Conservation (phyloP, 2,113 vertebrate species). For the Micromys minutus region DNA sequence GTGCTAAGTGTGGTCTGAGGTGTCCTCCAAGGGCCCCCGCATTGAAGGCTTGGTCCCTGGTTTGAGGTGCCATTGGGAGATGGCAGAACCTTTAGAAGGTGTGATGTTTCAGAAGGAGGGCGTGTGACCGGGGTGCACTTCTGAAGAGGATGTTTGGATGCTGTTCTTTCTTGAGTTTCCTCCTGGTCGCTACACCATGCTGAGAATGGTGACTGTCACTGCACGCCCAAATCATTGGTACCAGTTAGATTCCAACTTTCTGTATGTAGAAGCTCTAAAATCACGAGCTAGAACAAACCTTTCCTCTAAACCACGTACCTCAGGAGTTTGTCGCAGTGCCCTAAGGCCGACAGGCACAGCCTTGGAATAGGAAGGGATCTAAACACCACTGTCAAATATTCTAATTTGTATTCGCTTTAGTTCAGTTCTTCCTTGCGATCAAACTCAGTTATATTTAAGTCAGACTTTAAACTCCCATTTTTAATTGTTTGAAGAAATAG, state of each 20-base stretch:
- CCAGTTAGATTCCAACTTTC: too few relatives aligned
- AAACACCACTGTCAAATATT: not conserved
- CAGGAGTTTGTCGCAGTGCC: not conserved
- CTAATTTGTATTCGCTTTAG: constrained; percentile 1
- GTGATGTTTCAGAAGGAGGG: not conserved
- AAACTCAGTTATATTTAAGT: not conserved
- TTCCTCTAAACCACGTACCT: not conserved
- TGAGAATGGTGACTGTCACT: too few relatives aligned
- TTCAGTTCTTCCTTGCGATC: not conserved
- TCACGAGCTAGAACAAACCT: not conserved
- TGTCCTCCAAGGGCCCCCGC: not conserved
- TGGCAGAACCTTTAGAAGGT: not conserved
- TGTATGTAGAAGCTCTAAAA: not conserved
- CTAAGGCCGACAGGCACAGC: not conserved
- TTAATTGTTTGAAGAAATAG: constrained; percentile 37
- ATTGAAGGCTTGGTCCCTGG: not conserved
- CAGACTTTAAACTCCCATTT: constrained; percentile 27
- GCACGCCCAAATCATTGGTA: not conserved
- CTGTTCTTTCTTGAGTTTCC: not conserved
- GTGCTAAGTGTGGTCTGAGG: not conserved
- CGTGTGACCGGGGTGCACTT: not conserved
- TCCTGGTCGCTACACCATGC: not conserved
- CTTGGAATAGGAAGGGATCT: not conserved
- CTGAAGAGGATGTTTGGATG: not conserved
- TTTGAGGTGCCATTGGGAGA: not conserved